Percentiles rank a stretch among this genome's conserved stretches.
Conservation (phyloP, 2,113 vertebrate genomes). For the Sialia sialis region DNA sequence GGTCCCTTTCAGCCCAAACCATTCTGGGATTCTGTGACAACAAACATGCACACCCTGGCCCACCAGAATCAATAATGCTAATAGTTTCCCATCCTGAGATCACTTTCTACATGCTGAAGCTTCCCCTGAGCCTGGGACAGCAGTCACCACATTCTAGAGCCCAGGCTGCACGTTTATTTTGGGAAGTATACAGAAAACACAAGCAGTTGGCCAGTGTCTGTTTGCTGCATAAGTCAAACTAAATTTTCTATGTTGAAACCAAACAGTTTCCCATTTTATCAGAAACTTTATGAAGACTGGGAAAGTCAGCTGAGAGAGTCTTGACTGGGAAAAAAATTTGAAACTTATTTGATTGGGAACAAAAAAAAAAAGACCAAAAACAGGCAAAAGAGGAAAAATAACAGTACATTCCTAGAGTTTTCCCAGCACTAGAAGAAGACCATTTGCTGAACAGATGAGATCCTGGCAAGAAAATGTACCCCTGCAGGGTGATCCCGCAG, state of each 20-base stretch:
- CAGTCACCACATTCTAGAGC: neutral
- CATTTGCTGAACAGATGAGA: constrained; percentile 12
- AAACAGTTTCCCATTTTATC: neutral
- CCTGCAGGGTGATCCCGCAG: neutral
- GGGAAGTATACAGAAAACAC: neutral
- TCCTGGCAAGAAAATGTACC: neutral
- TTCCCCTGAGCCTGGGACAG: neutral
- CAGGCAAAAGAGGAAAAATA: neutral
- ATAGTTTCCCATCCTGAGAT: neutral
- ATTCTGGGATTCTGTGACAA: neutral
- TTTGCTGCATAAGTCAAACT: neutral
- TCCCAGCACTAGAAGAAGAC: neutral
- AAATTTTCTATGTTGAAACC: accelerated
- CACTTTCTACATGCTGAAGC: neutral
- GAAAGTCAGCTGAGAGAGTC: neutral
- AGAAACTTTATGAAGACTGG: neutral
- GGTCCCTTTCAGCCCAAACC: neutral
- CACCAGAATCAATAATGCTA: neutral
- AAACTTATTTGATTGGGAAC: neutral
- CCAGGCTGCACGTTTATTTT: neutral
- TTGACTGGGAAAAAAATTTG: neutral
- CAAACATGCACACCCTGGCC: accelerated
- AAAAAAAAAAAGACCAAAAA: neutral
- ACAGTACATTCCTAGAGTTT: neutral
- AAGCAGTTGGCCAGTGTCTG: neutral